phyloP scores from a whole-genome alignment of 2,888 invertebrate genomes.

The Drosophila paranaensis region DNA sequence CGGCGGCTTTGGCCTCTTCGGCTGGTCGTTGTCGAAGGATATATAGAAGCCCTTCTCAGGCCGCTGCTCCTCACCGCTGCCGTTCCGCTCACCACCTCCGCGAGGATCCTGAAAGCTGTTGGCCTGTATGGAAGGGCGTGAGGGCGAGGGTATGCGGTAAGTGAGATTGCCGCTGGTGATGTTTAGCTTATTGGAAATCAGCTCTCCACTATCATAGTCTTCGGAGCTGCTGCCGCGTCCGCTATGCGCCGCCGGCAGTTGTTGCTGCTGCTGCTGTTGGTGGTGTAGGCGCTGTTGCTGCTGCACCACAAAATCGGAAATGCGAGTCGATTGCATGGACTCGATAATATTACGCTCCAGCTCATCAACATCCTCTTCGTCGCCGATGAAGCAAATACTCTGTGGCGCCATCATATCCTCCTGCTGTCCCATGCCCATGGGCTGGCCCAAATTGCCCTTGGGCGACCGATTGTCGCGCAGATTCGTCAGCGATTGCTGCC shows the following conservation, averaged over 20 bases:
- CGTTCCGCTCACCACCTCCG: conserved; percentile 39
- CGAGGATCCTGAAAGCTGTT: conserved; percentile 89
- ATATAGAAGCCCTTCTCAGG: conserved; percentile 96
- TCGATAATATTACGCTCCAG: conserved; percentile 84
- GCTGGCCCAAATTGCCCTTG: conserved; percentile 55
- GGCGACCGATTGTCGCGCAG: conserved; percentile 78
- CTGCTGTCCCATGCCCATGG: conserved; percentile 85
- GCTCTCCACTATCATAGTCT: conserved; percentile 70
- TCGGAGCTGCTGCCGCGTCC: conserved; percentile 88
- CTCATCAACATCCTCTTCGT: conserved; percentile 86
- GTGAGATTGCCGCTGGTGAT: conserved; percentile 95
- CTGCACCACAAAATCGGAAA: conserved; percentile 72
- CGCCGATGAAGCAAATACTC: conserved; percentile 96
- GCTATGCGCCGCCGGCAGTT: conserved; percentile 70
- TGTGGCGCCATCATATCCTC: conserved; percentile 96
- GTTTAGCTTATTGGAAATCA: conserved; percentile 87
- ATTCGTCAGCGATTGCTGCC: conserved; percentile 80
- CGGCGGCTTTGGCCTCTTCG: conserved; percentile 95
- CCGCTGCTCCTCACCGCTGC: conserved; percentile 84
- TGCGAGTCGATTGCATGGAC: conserved; percentile 78
- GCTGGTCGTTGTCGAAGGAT: conserved; percentile 95
- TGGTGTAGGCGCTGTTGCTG: conserved; percentile 61
- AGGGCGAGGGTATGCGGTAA: conserved; percentile 95
- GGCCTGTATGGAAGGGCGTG: conserved; percentile 89
- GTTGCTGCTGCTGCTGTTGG: conserved; percentile 60